Evolutionary conservation across 2,797 vertebrate species (phyloP), one percentile per base, ranked within the genome.

Genomic region (Poeciliopsis infans): DNA sequence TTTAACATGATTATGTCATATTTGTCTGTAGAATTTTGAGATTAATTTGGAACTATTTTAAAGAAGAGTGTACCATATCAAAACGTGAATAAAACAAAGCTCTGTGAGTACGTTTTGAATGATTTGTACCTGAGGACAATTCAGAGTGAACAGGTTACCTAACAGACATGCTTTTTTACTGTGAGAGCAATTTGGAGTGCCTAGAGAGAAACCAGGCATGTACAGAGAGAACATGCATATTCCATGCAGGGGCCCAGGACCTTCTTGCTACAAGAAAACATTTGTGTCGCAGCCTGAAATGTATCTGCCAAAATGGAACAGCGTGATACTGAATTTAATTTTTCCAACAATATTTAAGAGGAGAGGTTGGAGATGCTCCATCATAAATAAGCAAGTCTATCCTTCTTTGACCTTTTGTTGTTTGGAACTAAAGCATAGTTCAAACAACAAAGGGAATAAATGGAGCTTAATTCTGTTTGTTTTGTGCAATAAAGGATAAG

Each of bases 401-500:
- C 76, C 78, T 88, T 87, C n/a, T 57, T 12, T 61, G 49, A 28
- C 45, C 71, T 72, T 66, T 66, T 78, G 13, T 66, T 71, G 79
- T 84, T 45, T 28, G 39, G 33, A 75, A 51, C 55, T 82, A 81
- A 55, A 71, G 1, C 39, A 74, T 41, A 84, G 59, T 78, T 49
- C 41, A 4, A 46, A 57, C 45, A 79, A 82, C 79, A 87, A 83
- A 87, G 43, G 20, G 72, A 86, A 88, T 61, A 77, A 25, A 66
- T 86, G 47, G 85, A 79, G 77, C 18, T 28, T 77, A 31, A 31
- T 66, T 33, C 31, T 25, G 55, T 77, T 75, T 83, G 59, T 83
- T 86, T 80, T 74, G 45, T 72, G 33, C 72, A 79, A 85, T 72
- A 87, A 86, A 87, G n/a, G 79, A 78, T 43, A 78, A 51, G 78